phyloP scores from a whole-genome alignment of 2,888 invertebrate genomes.

The Pollenia griseotomentosa region DNA sequence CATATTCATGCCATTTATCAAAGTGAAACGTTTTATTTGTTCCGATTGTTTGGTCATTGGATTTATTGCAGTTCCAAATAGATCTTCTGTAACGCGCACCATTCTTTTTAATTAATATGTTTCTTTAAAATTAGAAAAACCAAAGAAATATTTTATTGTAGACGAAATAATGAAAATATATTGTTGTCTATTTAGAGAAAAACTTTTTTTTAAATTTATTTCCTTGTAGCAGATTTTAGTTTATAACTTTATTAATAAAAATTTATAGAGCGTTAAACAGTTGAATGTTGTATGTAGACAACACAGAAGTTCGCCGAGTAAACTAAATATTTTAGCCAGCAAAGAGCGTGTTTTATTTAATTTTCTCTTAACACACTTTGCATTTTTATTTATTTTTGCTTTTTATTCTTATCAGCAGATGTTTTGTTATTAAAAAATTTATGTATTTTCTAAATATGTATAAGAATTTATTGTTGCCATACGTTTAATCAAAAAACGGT shows the following conservation, averaged over 20 bases:
- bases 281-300: conserved; percentile 3
- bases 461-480: conserved; percentile 6
- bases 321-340: conserved; percentile 20
- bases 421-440: background rate
- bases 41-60: conserved; percentile 78
- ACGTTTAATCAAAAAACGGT: too few species aligned
- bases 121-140: background rate
- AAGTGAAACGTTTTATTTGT: conserved; percentile 80
- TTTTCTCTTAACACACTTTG: background rate
- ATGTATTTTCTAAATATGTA: background rate
- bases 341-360: conserved; percentile 10
- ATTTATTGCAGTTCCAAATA: conserved; percentile 80
- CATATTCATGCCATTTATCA: conserved; percentile 78
- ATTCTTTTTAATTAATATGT: conserved; percentile 68
- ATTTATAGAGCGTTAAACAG: conserved; percentile 32
- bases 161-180: conserved; percentile 19
- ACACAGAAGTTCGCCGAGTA: background rate
- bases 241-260: conserved; percentile 47
- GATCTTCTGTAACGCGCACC: conserved; percentile 80
- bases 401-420: conserved; percentile 49
- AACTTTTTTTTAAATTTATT: conserved; percentile 27
- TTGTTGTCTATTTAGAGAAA: conserved; percentile 7
- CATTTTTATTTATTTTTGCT: background rate
- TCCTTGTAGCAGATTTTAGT: background rate
- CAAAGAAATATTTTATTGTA: background rate